Base-by-base conservation (phyloP, 1,140 invertebrate genomes). In the Ceratoteleas bidentatus region DNA sequence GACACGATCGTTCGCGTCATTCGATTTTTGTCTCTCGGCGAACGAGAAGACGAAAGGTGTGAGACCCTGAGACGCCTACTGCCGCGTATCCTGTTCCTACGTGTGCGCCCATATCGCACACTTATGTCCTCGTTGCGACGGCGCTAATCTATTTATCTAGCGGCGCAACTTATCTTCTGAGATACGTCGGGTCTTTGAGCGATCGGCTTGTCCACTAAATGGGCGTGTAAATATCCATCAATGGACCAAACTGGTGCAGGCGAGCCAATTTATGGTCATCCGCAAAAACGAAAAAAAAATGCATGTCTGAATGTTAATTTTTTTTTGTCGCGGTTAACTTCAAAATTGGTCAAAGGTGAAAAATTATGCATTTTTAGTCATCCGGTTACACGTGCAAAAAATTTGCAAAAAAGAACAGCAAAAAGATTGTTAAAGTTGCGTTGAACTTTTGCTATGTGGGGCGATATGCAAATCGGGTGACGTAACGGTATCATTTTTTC, bases 121-220 rank as follows among this genome's bases (percentile, higher is more conserved):
- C 76, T 84, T 61, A 75, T 83, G 80, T 78, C 75, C 77, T 85
- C 77, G 83, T 85, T 84, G 87, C 85, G 85, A 88, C 81, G 85
- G 73, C 85, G 87, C 86, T 89, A 89, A 90, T 91, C 88, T 87
- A 89, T 89, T 90, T 89, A 90, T 90, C 87, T 87, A 87, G 85
- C 85, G 83, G 84, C 85, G 86, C 88, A 87, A 89, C 86, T 89
- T 87, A 86, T 88, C 85, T 87, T 52, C 77, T 89, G 89, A 90
- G 81, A 89, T 87, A 89, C 38, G 77, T 65, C 68, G 11, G 43
- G 69, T 34, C 69, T 69, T 56, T 65, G 52, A 62, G 45, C 52
- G 62, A 72, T 68, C 62, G 62, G 15, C 76, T 73, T 50, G 68
- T 58, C 61, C 76, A 49, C 61, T 47, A 78, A 70, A 72, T 60